These are phyloP conservation scores for Syndactyla subalaris DNA, from an alignment of 2,797 vertebrate genomes.

Conservation along the genomic window DNA sequence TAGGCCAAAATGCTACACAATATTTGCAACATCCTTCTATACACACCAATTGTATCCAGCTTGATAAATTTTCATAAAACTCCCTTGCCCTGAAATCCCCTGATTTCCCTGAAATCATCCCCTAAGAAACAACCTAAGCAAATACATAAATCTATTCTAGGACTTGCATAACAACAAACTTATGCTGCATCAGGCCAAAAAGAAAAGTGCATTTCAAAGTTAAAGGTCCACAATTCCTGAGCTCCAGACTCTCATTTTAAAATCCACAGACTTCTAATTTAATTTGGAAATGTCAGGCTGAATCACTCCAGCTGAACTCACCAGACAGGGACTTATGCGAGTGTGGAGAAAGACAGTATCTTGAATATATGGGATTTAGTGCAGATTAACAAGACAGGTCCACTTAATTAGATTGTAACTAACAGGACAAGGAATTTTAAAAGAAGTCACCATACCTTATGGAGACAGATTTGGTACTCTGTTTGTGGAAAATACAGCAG, in stretches of 20 bases:
- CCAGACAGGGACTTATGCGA: not conserved
- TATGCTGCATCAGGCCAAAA: not conserved
- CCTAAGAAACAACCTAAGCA: not conserved
- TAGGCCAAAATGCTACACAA: constrained; percentile 35
- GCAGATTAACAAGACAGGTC: not conserved
- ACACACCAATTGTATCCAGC: not conserved
- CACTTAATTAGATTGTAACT: not conserved
- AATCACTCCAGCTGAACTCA: constrained; percentile 21
- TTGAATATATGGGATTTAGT: not conserved
- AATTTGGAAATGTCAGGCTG: constrained; percentile 27
- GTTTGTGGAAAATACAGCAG: not conserved
- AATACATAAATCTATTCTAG: not conserved
- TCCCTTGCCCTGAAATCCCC: not conserved
- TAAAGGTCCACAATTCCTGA: not conserved
- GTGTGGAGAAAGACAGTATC: not conserved
- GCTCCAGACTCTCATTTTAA: not conserved
- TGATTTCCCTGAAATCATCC: constrained; percentile 25
- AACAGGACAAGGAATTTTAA: not conserved
- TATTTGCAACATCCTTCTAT: not conserved
- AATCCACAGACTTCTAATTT: not conserved
- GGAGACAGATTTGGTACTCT: not conserved
- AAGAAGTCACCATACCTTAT: not conserved
- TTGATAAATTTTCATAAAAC: not conserved
- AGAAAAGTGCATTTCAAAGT: constrained; percentile 16
- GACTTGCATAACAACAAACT: not conserved